Base-by-base conservation (phyloP, 2,888 invertebrate species). In the Perithous albicinctus region DNA sequence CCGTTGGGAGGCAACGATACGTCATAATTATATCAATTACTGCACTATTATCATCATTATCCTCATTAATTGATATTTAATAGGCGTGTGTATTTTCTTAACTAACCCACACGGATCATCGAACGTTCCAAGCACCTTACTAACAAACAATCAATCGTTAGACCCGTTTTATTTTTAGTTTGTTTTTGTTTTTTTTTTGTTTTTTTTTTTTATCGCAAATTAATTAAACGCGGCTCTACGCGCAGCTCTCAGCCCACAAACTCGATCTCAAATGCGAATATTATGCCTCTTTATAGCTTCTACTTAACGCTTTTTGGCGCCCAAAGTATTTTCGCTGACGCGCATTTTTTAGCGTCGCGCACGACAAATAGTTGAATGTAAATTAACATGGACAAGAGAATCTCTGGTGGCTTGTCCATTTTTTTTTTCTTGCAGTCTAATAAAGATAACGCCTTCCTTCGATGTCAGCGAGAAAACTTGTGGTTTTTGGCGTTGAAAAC, bases 221-320 rank as follows among this genome's bases (percentile, higher is more conserved):
- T 82, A 51, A 82, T 66, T 75, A 66, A 82, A 85, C 73, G 85
- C 83, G 82, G 79, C 80, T 82, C 67, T 66, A 87, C 87, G 89
- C 88, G 87, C 86, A 89, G 85, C 86, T 89, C 88, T 90, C 90
- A 90, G 90, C 91, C 90, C 89, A 90, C 88, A 89, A 87, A 90
- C 88, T 88, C 91, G 90, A 91, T 91, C 91, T 91, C 90, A 90
- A 85, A 87, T 85, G 74, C 82, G 73, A 78, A 74, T 81, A 70
- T 54, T 63, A 78, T 61, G 78, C 78, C 82, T 78, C 61, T 76
- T 67, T 54, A 35, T 59, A 78, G 82, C 82, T 82, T 82, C 69
- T 69, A 54, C 41, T 75, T 74, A 64, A 74, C 74, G 74, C 56
- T 63, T 73, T 46, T 73, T 46, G 61, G 46, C 43, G 66, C 48